Conservation (phyloP, 2,113 vertebrate species). For the Pachypanchax playfairii region DNA sequence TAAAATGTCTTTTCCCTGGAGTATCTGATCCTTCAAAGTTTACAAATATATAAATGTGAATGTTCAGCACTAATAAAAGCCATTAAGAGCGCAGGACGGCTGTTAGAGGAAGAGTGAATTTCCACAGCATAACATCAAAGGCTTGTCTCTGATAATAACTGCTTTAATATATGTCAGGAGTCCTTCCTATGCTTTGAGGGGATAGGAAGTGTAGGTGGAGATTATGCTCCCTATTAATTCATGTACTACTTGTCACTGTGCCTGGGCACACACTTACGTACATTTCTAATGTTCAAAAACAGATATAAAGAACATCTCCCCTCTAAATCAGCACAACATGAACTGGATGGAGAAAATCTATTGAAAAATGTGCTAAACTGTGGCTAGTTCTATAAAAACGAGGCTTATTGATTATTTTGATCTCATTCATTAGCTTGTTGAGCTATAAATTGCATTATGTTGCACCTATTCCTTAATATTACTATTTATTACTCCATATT, state of each 20-base stretch:
- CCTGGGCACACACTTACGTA: neutral
- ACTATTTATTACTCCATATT: neutral
- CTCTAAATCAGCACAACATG: too few relatives aligned
- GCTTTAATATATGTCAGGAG: conserved; percentile 28
- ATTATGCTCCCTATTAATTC: conserved; percentile 33
- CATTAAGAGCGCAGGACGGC: neutral
- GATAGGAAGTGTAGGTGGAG: conserved; percentile 22
- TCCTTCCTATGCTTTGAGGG: conserved; percentile 12
- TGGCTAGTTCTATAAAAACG: too few relatives aligned
- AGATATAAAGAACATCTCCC: too few relatives aligned
- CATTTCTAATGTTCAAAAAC: neutral
- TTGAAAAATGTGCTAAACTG: too few relatives aligned
- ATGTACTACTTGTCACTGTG: conserved; percentile 24
- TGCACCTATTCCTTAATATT: neutral
- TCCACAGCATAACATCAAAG: conserved; percentile 36
- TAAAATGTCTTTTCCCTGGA: too few relatives aligned
- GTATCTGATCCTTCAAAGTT: conserved; percentile 1
- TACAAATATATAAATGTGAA: neutral
- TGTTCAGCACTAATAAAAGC: neutral
- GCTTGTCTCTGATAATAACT: conserved; percentile 15
- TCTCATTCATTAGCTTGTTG: too few relatives aligned
- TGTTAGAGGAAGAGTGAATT: conserved; percentile 1
- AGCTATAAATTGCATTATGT: neutral
- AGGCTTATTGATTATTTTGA: too few relatives aligned
- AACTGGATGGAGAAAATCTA: too few relatives aligned